A percentile compares a stretch with the other conserved stretches of the same genome.
phyloP scores from a whole-genome alignment of 2,113 vertebrate genomes.

The Amphiprion ocellaris region DNA sequence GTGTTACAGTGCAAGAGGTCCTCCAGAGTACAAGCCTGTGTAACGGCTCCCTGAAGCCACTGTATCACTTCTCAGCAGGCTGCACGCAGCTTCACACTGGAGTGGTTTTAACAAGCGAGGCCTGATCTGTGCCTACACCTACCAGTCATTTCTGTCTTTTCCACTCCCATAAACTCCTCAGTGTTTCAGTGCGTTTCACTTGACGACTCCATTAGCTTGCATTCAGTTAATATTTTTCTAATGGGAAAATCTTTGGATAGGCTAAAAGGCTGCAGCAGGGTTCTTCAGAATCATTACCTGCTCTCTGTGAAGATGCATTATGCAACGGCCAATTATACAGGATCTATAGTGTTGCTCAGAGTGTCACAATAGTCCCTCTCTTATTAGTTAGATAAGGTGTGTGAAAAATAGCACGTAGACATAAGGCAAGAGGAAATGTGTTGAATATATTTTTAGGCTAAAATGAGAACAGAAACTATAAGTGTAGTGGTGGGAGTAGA shows the following conservation, averaged over 20 bases:
- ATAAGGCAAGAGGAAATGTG: conserved; percentile 36
- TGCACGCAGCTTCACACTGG: conserved; percentile 25
- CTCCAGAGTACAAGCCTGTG: conserved; percentile 51
- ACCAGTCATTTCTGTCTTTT: conserved; percentile 39
- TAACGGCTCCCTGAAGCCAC: conserved; percentile 50
- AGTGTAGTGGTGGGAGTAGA: background rate
- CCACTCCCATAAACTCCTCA: conserved; percentile 30
- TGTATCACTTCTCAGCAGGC: conserved; percentile 49
- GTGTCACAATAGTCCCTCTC: conserved; percentile 14
- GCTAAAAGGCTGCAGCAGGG: conserved; percentile 45
- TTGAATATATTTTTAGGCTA: background rate
- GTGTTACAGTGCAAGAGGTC: conserved; percentile 57
- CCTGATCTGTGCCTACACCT: conserved; percentile 26
- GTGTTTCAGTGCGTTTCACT: conserved; percentile 35
- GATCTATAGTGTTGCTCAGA: conserved; percentile 20
- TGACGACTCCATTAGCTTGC: conserved; percentile 57
- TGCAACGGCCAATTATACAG: conserved; percentile 38
- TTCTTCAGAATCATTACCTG: conserved; percentile 61
- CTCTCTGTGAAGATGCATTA: conserved; percentile 49
- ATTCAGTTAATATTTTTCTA: conserved; percentile 50
- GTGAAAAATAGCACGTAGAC: conserved; percentile 13
- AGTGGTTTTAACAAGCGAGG: conserved; percentile 49
- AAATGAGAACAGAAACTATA: conserved; percentile 37
- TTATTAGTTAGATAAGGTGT: conserved; percentile 29
- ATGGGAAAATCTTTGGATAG: conserved; percentile 34